Conservation (phyloP, 1,140 invertebrate species). For the Apolygus lucorum region DNA sequence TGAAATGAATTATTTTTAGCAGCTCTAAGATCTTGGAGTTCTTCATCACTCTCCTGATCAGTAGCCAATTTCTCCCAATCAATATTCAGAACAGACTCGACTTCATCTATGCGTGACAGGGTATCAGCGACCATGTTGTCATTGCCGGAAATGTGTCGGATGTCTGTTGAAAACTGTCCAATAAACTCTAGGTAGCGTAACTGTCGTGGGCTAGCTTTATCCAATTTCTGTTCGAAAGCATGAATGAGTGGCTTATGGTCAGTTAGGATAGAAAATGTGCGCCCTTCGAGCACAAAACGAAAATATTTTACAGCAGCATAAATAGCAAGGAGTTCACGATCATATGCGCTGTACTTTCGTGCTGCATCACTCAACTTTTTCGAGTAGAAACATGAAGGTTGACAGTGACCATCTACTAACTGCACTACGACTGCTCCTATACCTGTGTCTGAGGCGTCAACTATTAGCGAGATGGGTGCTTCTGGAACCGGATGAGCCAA, state of each 20-base stretch:
- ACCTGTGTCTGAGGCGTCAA: conserved; percentile 32
- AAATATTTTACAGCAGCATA: conserved; percentile 42
- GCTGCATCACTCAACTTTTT: conserved; percentile 36
- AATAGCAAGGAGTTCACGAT: conserved; percentile 43
- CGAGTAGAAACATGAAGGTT: conserved; percentile 41
- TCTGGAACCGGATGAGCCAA: conserved; percentile 25
- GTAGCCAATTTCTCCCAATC: not conserved
- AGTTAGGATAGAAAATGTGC: no score
- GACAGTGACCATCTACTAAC: conserved; percentile 17
- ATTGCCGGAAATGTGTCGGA: conserved; percentile 37
- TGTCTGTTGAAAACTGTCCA: conserved; percentile 38
- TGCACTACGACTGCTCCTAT: conserved; percentile 31
- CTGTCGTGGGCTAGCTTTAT: conserved; percentile 36
- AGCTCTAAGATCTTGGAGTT: no score
- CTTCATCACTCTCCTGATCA: not conserved
- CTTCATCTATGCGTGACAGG: conserved; percentile 20
- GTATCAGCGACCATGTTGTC: conserved; percentile 18
- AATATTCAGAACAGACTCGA: not conserved
- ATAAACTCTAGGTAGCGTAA: conserved; percentile 40
- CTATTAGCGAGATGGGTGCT: conserved; percentile 20
- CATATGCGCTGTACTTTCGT: conserved; percentile 40
- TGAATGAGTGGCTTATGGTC: conserved; percentile 41
- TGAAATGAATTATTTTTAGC: no score
- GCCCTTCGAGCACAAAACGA: no score
- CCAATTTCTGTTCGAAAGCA: conserved; percentile 17